Evolutionary conservation across 1,140 invertebrate genomes (phyloP).

Genomic region (Vollenhovia emeryi): DNA sequence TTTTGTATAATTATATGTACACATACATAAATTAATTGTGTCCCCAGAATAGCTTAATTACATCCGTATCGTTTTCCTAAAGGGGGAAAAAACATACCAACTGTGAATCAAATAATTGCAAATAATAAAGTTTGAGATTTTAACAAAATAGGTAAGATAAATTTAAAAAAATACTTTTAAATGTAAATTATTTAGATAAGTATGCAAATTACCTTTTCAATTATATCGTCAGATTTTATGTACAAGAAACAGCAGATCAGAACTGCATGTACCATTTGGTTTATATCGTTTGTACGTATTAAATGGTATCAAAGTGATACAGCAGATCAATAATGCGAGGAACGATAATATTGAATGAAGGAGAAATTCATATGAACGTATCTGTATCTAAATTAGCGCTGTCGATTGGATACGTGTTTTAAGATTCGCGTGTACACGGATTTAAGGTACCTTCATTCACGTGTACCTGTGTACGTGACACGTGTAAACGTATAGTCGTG

Average conservation of each 20-base stretch:
- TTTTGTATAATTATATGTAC: neutral
- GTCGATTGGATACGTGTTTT: too few relatives aligned
- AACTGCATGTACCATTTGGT: neutral
- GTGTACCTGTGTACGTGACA: too few relatives aligned
- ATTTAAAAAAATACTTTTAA: constrained; percentile 1
- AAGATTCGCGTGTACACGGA: too few relatives aligned
- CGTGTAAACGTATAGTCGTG: too few relatives aligned
- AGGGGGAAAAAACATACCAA: neutral
- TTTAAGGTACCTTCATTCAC: too few relatives aligned
- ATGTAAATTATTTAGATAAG: neutral
- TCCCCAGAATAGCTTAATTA: neutral
- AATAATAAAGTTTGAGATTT: neutral
- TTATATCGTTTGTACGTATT: neutral
- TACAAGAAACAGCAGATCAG: constrained; percentile 8
- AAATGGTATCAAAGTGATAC: neutral
- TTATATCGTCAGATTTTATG: neutral
- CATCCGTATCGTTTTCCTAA: constrained; percentile 9
- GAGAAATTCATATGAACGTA: neutral
- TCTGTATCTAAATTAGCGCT: too few relatives aligned
- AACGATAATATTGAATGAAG: neutral
- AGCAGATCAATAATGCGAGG: neutral
- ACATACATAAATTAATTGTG: neutral
- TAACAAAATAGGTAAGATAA: neutral
- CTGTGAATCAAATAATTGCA: neutral
- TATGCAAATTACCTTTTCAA: neutral